Base-by-base conservation (phyloP, 2,888 invertebrate genomes). In the Ophion costatus region DNA sequence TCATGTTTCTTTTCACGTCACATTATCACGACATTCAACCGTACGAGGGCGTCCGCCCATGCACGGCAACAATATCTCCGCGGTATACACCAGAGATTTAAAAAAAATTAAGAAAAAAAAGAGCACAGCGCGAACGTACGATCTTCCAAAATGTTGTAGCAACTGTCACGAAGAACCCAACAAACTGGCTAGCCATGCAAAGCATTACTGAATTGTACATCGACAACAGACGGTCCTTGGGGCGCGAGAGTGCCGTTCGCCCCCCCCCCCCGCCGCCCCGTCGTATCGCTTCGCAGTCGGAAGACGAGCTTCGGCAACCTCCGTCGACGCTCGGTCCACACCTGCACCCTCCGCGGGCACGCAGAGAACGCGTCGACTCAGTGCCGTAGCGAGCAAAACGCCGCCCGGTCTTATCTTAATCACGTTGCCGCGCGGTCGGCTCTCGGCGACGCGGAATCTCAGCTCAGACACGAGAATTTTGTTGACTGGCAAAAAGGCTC, bases 311-410 rank as follows among this genome's bases (percentile, higher is more conserved):
- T 63, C 71, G 56, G 42, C 56, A 64, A 24, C 86, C 88, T 88
- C 94, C 95, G 95, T 83, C 86, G 83, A 70, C 56, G 75, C 83
- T 94, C 94, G 94, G 94, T 94, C 95, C 95, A 95, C 95, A 95
- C 95, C 95, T 95, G 95, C 95, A 94, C 94, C 94, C 94, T 94
- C 94, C 94, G 24, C 59, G 67, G 94, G 89, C 90, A 91, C 91
- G 90, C 90, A 87, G 87, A 71, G 64, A 71, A 71, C 71, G 64
- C 71, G 71, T 57, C 20, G 59, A 63, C 67, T 24, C 88, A 86
- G 87, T 71, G n/a, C 20, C 82, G 88, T 81, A 80, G 6, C 81
- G 17, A 10, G 10, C 0, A 61, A 20, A 38, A 84, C 84, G 71
- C 20, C 51, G n/a, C 29, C 70, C 56, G 59, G 14, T 51, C 14